Evolutionary conservation across 1,140 invertebrate species (phyloP).

Genomic region (Bombus confusus): DNA sequence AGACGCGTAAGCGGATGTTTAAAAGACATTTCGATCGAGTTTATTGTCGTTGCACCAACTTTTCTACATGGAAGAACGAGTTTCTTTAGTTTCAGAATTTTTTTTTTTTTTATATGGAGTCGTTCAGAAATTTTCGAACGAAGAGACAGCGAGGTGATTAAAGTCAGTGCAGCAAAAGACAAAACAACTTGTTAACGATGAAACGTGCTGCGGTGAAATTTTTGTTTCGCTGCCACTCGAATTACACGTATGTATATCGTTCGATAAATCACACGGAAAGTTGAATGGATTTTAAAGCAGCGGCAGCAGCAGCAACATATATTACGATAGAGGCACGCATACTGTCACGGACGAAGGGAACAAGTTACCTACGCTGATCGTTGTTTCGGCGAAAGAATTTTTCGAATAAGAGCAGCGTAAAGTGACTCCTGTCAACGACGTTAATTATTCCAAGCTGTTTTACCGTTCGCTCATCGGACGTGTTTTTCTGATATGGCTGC

Average conservation of each 20-base stretch:
- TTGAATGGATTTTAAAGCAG: background rate
- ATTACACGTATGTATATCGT: background rate
- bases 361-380: background rate
- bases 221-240: background rate
- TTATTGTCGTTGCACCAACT: slow-evolving; percentile 69
- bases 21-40: slow-evolving; percentile 60
- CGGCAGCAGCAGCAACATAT: background rate
- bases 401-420: slow-evolving; percentile 9
- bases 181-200: background rate
- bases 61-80: slow-evolving; percentile 54
- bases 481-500: slow-evolving; percentile 17
- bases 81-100: slow-evolving; percentile 23
- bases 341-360: background rate
- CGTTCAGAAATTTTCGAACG: background rate
- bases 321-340: too few species aligned
- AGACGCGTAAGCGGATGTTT: slow-evolving; percentile 48
- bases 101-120: background rate
- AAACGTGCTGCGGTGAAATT: slow-evolving; percentile 14
- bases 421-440: background rate
- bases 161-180: background rate
- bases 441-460: background rate
- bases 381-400: background rate
- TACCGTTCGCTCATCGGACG: background rate
- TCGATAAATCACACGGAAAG: background rate
- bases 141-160: background rate